Conservation (phyloP, 2,113 vertebrate species). For the Phaethon lepturus region DNA sequence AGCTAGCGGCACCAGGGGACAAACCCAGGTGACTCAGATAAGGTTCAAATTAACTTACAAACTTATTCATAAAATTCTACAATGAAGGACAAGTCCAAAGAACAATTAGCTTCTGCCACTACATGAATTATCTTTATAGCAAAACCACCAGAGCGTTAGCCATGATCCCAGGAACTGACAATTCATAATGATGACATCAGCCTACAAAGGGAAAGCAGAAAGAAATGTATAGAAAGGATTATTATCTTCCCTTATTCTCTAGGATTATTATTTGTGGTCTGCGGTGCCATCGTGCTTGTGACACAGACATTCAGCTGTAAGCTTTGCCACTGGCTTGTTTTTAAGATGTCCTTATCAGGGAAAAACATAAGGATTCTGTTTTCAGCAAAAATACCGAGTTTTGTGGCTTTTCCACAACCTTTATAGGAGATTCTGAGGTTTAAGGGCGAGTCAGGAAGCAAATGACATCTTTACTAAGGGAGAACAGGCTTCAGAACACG, state of each 20-base stretch:
- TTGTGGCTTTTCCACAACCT: background rate
- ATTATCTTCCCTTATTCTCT: conserved; percentile 22
- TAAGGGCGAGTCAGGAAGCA: background rate
- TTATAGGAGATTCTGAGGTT: background rate
- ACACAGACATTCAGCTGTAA: conserved; percentile 13
- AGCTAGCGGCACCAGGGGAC: background rate
- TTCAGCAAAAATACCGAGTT: background rate
- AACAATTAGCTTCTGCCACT: conserved; percentile 51
- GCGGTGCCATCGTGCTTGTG: background rate
- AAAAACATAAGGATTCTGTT: background rate
- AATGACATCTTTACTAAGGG: background rate
- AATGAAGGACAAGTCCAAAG: conserved; percentile 42
- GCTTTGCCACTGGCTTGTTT: background rate
- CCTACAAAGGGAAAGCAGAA: conserved; percentile 37
- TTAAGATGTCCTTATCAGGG: background rate
- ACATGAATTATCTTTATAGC: conserved; percentile 44
- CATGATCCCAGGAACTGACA: conserved; percentile 41
- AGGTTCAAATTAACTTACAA: conserved; percentile 18
- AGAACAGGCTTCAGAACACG: background rate
- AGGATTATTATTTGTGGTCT: conserved; percentile 48
- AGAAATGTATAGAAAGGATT: conserved; percentile 28
- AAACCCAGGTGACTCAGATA: background rate
- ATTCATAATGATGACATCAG: conserved; percentile 52
- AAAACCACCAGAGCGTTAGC: conserved; percentile 10
- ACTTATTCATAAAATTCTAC: conserved; percentile 47